These are phyloP conservation scores for Calosoma granatense DNA, from an alignment of 1,140 invertebrate genomes.

Conservation along the genomic window DNA sequence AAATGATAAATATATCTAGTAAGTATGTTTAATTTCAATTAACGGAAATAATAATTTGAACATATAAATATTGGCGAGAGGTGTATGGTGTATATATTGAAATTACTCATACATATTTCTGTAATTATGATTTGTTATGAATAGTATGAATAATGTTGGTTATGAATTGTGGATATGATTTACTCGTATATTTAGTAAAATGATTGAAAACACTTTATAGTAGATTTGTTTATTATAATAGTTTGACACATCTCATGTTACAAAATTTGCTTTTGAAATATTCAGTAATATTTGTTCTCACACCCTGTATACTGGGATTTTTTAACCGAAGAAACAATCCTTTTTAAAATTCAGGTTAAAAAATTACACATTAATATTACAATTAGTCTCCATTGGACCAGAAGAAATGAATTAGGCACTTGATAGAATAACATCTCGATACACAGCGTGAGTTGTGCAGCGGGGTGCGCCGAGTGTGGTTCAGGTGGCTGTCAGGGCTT, in stretches of 20 bases:
- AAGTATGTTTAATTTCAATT: too few relatives aligned
- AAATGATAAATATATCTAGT: too few relatives aligned
- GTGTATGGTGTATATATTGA: too few relatives aligned
- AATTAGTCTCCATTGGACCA: slow-evolving; percentile 36
- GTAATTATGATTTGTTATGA: too few relatives aligned
- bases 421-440: slow-evolving; percentile 25
- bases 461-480: background rate
- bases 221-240: slow-evolving; percentile 19
- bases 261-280: slow-evolving; percentile 28
- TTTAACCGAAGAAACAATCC: slow-evolving; percentile 34
- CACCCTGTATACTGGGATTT: slow-evolving; percentile 33
- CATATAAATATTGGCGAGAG: too few relatives aligned
- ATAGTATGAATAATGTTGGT: too few relatives aligned
- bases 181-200: too few relatives aligned
- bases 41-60: too few relatives aligned
- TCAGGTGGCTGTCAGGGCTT: slow-evolving; percentile 17
- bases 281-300: slow-evolving; percentile 20
- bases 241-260: slow-evolving; percentile 33
- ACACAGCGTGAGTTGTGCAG: background rate
- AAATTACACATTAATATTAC: slow-evolving; percentile 35
- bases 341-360: slow-evolving; percentile 32
- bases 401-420: slow-evolving; percentile 36
- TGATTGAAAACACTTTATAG: too few relatives aligned
- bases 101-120: too few relatives aligned
- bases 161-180: too few relatives aligned